These are phyloP conservation scores for Peromyscus leucopus DNA, from an alignment of 2,113 vertebrate species.

Conservation along the genomic window DNA sequence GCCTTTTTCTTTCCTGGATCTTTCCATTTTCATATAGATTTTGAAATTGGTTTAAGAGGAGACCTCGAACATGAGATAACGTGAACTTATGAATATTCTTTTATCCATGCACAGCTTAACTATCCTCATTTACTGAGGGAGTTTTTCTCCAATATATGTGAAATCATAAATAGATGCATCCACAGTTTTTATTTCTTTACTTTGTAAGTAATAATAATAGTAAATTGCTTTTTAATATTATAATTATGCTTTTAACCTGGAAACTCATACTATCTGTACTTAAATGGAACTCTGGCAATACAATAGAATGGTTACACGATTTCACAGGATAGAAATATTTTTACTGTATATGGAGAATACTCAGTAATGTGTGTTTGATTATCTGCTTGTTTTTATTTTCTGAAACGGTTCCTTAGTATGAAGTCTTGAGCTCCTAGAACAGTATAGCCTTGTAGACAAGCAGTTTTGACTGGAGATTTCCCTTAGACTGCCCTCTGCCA, in stretches of 20 bases:
- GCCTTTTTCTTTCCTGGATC: fast-evolving
- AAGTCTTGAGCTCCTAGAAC: neutral
- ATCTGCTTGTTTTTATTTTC: neutral
- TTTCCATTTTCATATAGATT: neutral
- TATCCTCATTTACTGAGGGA: neutral
- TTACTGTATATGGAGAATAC: neutral
- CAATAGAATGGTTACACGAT: neutral
- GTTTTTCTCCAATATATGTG: neutral
- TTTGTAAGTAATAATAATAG: too few species aligned
- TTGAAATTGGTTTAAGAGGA: neutral
- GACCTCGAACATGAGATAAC: neutral
- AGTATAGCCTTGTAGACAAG: neutral
- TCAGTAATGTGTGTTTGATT: neutral
- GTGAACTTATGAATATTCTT: neutral
- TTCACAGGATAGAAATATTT: neutral
- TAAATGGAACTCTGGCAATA: neutral
- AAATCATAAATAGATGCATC: neutral
- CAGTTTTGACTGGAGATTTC: neutral
- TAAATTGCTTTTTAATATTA: neutral
- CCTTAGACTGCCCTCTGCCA: neutral
- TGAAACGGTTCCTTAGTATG: neutral
- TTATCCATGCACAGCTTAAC: neutral
- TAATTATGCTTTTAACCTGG: neutral
- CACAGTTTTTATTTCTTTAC: neutral
- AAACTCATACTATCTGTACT: neutral